Conservation (phyloP, 2,113 vertebrate species). For the Bungarus multicinctus region DNA sequence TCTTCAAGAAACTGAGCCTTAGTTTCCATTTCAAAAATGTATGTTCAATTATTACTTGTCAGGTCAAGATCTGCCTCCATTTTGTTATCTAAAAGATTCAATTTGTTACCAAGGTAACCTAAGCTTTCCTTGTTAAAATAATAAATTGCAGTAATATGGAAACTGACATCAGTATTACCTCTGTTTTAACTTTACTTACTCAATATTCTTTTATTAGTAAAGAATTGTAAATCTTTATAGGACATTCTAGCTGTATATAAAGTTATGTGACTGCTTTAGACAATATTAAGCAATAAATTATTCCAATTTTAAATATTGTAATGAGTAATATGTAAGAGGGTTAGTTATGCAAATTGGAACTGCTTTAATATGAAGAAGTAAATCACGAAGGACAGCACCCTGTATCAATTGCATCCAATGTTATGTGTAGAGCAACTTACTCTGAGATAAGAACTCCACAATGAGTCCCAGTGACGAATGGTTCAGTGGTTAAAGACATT, state of each 20-base stretch:
- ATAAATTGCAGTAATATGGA: constrained; percentile 2
- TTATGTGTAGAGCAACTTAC: background rate
- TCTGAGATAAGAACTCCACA: background rate
- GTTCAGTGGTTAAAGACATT: no score
- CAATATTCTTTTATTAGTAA: constrained; percentile 15
- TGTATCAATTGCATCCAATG: background rate
- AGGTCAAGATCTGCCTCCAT: constrained; percentile 27
- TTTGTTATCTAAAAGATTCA: constrained; percentile 31
- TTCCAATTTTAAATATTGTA: background rate
- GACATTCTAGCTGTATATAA: background rate
- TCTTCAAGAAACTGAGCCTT: constrained; percentile 37
- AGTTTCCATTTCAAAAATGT: constrained; percentile 15
- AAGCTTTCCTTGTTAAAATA: background rate
- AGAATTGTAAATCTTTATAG: constrained; percentile 5
- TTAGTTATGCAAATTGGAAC: background rate
- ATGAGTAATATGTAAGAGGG: background rate
- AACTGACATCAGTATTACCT: background rate
- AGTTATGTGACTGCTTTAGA: background rate
- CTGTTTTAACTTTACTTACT: background rate
- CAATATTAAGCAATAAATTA: constrained; percentile 9
- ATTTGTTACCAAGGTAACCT: constrained; percentile 55
- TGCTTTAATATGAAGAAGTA: background rate
- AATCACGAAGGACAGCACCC: background rate
- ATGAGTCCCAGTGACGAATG: background rate
- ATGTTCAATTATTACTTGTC: constrained; percentile 21